Conservation (phyloP, 2,113 vertebrate genomes). For the Pelodiscus sinensis region DNA sequence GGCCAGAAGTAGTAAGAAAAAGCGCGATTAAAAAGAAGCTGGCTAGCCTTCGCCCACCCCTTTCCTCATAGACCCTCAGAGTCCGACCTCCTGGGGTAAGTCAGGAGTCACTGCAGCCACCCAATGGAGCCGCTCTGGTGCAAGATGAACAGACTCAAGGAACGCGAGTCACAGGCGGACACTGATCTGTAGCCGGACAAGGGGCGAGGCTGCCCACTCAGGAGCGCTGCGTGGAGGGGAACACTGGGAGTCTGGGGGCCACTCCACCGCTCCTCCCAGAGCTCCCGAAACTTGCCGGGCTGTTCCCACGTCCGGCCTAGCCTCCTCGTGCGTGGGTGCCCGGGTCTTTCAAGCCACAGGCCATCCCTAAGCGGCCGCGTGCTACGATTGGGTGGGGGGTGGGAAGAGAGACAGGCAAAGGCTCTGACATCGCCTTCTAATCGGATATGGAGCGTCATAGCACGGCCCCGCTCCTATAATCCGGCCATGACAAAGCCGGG, state of each 20-base stretch:
- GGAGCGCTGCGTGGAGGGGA: no score
- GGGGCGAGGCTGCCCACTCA: no score
- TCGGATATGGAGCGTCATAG: not conserved
- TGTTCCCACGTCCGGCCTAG: not conserved
- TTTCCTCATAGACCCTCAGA: not conserved
- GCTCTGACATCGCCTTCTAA: not conserved
- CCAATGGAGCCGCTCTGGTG: fast-evolving
- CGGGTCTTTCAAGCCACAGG: fast-evolving
- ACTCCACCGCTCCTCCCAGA: not conserved
- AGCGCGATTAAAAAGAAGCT: not conserved
- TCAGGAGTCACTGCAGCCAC: fast-evolving
- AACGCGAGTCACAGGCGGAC: no score
- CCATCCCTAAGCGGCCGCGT: fast-evolving
- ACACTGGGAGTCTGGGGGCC: no score
- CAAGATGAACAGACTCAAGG: fast-evolving
- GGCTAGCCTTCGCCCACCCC: not conserved
- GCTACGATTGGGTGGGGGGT: no score
- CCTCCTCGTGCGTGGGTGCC: not conserved
- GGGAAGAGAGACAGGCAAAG: not conserved
- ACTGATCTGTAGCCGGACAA: no score
- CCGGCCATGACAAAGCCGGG: slow-evolving; percentile 15
- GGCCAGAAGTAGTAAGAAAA: not conserved
- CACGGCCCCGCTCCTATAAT: slow-evolving; percentile 13
- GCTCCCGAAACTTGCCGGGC: not conserved
- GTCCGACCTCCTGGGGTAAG: fast-evolving